These are phyloP conservation scores for Dendroctonus valens DNA, from an alignment of 1,140 invertebrate genomes.

Conservation along the genomic window DNA sequence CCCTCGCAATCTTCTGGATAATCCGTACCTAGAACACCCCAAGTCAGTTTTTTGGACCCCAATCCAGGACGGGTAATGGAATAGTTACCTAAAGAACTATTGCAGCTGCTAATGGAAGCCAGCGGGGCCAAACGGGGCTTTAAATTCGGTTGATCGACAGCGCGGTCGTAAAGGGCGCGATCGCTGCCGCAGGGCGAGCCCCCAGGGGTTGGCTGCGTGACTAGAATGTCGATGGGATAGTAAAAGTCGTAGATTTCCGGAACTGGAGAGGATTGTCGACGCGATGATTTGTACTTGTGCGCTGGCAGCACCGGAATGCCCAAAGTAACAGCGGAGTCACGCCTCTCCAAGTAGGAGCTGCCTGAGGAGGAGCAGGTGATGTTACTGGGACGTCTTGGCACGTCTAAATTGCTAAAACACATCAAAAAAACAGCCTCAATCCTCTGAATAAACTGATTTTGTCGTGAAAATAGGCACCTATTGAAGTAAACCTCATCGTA, in stretches of 20 bases:
- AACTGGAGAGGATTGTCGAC: conserved; percentile 53
- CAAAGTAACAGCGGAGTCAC: conserved; percentile 72
- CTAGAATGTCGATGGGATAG: conserved; percentile 72
- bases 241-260: conserved; percentile 63
- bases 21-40: conserved; percentile 56
- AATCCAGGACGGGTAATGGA: not conserved
- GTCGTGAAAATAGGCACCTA: conserved; percentile 32
- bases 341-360: conserved; percentile 74
- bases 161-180: conserved; percentile 44
- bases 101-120: conserved; percentile 74
- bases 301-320: conserved; percentile 55
- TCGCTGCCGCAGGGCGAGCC: conserved; percentile 79
- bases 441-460: not conserved
- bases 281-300: conserved; percentile 49
- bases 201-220: conserved; percentile 74
- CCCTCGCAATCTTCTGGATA: conserved; percentile 61
- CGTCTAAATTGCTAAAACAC: conserved; percentile 44
- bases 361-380: conserved; percentile 79
- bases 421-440: not conserved
- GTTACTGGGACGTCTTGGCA: conserved; percentile 66
- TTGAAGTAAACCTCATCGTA: conserved; percentile 47
- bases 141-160: conserved; percentile 38
- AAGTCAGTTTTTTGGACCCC: not conserved
- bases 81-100: conserved; percentile 57
- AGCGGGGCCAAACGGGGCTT: conserved; percentile 62